Percentiles rank a stretch among this genome's conserved stretches.
These are phyloP conservation scores for Nemopilema nomurai DNA, from an alignment of 30 jellyfish, hydroid and myxozoan species.

Conservation along the genomic window DNA sequence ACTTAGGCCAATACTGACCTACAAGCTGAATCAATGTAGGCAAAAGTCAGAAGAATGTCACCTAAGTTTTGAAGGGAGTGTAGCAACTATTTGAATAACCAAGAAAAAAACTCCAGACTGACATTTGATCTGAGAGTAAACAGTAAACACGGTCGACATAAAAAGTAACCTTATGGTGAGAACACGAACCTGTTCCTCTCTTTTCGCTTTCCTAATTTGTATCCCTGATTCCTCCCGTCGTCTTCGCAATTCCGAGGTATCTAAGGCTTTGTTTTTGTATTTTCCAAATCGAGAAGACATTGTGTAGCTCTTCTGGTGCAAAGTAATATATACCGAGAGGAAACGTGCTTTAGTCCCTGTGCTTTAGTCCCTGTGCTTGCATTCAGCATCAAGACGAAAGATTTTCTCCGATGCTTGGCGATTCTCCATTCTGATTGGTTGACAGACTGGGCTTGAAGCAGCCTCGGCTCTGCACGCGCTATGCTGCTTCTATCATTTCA, in stretches of 20 bases:
- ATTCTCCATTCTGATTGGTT: conserved; percentile 47
- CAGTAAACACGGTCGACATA: too few relatives aligned
- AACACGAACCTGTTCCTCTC: conserved; percentile 93
- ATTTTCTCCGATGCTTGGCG: conserved; percentile 30
- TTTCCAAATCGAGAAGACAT: conserved; percentile 84
- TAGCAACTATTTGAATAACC: too few relatives aligned
- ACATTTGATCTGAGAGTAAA: too few relatives aligned
- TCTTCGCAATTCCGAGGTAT: conserved; percentile 84
- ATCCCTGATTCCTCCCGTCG: conserved; percentile 93
- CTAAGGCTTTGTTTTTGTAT: conserved; percentile 89
- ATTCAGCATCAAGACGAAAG: conserved; percentile 47
- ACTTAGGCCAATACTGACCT: too few relatives aligned
- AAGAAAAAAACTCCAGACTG: too few relatives aligned
- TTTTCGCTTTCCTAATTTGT: conserved; percentile 87
- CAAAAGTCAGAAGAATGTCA: too few relatives aligned
- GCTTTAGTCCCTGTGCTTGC: conserved; percentile 54
- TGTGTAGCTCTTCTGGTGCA: neutral
- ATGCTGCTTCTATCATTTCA: too few relatives aligned
- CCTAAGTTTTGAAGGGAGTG: too few relatives aligned
- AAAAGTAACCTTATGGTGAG: neutral
- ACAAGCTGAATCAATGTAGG: too few relatives aligned
- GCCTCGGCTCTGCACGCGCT: neutral
- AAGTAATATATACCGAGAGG: neutral
- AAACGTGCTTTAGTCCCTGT: too few relatives aligned
- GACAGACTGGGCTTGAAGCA: neutral